Conservation (phyloP, 2,797 vertebrate genomes). For the Pogonophryne albipinna region DNA sequence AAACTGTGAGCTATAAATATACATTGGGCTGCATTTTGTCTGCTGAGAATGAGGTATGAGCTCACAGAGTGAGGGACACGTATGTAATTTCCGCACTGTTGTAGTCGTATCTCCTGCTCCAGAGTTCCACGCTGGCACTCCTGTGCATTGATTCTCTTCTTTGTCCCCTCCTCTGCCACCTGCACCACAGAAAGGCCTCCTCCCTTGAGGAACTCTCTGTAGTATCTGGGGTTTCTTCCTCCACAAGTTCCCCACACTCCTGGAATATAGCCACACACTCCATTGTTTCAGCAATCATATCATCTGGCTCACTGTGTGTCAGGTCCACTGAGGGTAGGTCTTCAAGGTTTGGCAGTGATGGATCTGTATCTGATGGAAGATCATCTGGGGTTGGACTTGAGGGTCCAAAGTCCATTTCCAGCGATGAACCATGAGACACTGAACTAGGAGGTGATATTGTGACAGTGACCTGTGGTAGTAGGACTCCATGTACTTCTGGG, state of each 20-base stretch:
- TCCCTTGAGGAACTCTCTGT: conserved; percentile 64
- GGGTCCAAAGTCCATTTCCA: conserved; percentile 71
- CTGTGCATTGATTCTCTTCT: conserved; percentile 69
- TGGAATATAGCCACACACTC: conserved; percentile 59
- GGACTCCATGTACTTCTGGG: conserved; percentile 22
- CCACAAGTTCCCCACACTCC: conserved; percentile 50
- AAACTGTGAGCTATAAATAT: conserved; percentile 52
- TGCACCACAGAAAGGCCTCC: conserved; percentile 83
- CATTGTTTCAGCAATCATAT: conserved; percentile 55
- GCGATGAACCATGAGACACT: conserved; percentile 75
- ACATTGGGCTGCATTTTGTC: conserved; percentile 77
- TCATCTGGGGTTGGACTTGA: conserved; percentile 55
- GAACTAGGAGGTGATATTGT: conserved; percentile 82
- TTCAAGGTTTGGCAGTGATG: conserved; percentile 47
- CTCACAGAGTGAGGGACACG: conserved; percentile 85
- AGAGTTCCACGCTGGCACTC: conserved; percentile 86
- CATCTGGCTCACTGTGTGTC: conserved; percentile 59
- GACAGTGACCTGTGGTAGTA: conserved; percentile 69
- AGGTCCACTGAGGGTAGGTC: conserved; percentile 52
- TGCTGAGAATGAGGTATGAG: conserved; percentile 75
- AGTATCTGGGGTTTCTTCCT: conserved; percentile 57
- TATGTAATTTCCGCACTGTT: conserved; percentile 89
- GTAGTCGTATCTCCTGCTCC: conserved; percentile 85
- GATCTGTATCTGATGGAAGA: conserved; percentile 36
- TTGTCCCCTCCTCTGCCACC: conserved; percentile 81